Base-by-base conservation (phyloP, 2,113 vertebrate species). In the Genyomyrus donnyi region DNA sequence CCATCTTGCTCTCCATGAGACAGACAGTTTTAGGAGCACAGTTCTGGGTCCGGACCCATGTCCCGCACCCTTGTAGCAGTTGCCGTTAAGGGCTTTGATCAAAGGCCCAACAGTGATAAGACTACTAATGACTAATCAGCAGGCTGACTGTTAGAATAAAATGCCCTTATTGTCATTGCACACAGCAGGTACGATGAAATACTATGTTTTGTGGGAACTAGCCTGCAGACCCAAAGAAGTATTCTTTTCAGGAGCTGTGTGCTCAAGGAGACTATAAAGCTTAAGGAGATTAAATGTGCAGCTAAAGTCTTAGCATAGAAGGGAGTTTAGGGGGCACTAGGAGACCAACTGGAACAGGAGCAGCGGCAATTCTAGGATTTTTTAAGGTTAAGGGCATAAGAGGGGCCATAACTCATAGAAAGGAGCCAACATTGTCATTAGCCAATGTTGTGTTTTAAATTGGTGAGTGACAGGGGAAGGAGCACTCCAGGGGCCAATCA, bases 261-360 rank as follows among this genome's bases (percentile, higher is more conserved):
- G 45, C 83, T 85, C 8, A 19, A 46, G 45, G 24, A 85, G 19
- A 46, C 17, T 42, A 48, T 85, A 48, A 48, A 85, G 42, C 45
- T 45, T n/a, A 48, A 85, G 45, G 24, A 85, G 83, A 85, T 85
- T 85, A 85, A 85, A 85, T 85, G 83, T 85, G 83, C 77, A 19
- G 31, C 77, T 83, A 45, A 21, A 45, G 17, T 83, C 42, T 39
- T 83, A 45, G 5, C 42, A 83, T 83, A 83, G 77, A 31, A 70
- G 62, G 27, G n/a, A 31, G 77, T 83, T 83, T 45, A 45, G 15
- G 77, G 77, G 77, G 77, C 31, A 17, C 77, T 80, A 53, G 89
- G 89, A n/a, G 49, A 53, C 50, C 62, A 70, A 31, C 62, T 70
- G 62, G n/a, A 31, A 70, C 27, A 27, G 62, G 3, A 70, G n/a